Evolutionary conservation across 2,113 vertebrate species (phyloP).

Genomic region (Spea bombifrons): DNA sequence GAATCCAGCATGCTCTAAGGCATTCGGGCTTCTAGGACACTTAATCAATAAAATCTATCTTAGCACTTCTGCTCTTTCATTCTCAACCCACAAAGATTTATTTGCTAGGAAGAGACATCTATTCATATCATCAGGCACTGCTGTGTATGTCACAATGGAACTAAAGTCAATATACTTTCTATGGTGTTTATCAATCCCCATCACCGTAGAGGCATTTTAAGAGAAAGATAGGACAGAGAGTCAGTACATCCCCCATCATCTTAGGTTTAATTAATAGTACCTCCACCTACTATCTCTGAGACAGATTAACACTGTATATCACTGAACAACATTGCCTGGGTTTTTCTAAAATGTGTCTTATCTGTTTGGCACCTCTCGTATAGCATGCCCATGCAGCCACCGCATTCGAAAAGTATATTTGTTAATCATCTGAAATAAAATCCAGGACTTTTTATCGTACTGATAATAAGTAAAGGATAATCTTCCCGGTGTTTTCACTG

Average conservation of each 20-base stretch:
- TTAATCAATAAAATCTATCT: conserved; percentile 63
- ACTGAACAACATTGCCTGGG: no score
- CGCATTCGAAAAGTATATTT: no score
- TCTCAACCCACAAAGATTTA: conserved; percentile 56
- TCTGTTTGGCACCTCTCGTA: no score
- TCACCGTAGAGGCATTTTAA: conserved; percentile 4
- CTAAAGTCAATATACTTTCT: conserved; percentile 26
- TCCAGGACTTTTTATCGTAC: no score
- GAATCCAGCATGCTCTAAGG: not conserved
- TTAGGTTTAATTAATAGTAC: not conserved
- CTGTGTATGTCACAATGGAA: conserved; percentile 30
- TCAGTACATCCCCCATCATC: not conserved
- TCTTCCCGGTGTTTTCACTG: no score
- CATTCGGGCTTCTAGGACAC: conserved; percentile 61
- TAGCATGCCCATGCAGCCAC: no score
- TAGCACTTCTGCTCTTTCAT: conserved; percentile 55
- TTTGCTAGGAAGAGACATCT: conserved; percentile 58
- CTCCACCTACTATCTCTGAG: no score
- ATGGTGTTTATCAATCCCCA: conserved; percentile 28
- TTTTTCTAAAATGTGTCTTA: no score
- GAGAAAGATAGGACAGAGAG: not conserved
- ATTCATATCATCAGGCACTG: conserved; percentile 51
- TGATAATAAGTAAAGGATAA: no score
- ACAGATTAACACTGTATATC: no score
- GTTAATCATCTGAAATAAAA: no score